Evolutionary conservation across 1,140 invertebrate species (phyloP), one percentile per base, ranked within the genome.

Genomic region (Hesperophylax magnus): DNA sequence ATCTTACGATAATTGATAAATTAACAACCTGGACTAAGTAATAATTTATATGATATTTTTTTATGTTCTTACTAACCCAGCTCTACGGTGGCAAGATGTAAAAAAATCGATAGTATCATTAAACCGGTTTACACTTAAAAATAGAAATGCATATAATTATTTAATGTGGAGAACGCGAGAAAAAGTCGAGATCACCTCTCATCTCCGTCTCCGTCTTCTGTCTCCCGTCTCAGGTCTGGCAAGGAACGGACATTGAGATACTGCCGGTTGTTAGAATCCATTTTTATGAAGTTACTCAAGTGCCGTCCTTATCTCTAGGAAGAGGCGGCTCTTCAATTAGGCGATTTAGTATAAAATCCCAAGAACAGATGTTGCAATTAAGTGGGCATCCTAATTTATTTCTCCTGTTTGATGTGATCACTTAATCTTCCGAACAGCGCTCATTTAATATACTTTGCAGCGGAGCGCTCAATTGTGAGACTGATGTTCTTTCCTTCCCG

Each of bases 1-100:
- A 82, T 80, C 77, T 82, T 82, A 77, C 72, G 74, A 82, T 82
- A 77, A 82, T 79, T 82, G 81, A 82, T 82, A 82, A 79, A 82
- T 79, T 82, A 82, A 80, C 81, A 82, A 82, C 65, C 61, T 71
- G 77, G 71, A 82, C 78, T 77, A 71, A 82, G 74, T 75, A 82
- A 82, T 79, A 79, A 79, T 79, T 82, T 77, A 80, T 69, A 39
- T 77, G 52, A 77, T 75, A 77, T 75, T 71, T 71, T 39, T 71
- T 71, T 71, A 71, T 71, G 67, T 71, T 24, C 76, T 65, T 74
- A 78, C 53, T 76, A 75, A 54, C 77, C 69, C 47, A 79, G 76
- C 56, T 72, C 58, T 75, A 82, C 76, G 58, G 77, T 78, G 77
- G 80, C 76, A 72, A 71, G 72, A 52, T 63, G 67, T 61, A 78